phyloP scores from a whole-genome alignment of 2,113 vertebrate genomes.

The Vicugna pacos region DNA sequence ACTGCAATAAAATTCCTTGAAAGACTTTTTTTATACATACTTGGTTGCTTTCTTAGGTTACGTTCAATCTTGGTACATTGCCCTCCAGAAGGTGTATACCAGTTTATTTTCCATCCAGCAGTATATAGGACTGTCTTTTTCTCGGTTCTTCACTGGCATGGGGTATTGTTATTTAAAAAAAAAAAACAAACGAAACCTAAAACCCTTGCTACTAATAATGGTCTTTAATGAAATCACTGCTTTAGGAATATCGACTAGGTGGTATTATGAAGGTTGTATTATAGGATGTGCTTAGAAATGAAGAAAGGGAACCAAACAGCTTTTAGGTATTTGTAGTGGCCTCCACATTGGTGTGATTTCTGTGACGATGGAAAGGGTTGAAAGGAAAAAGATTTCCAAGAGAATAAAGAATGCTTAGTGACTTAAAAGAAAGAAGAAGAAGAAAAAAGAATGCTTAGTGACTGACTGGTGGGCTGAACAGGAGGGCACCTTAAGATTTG shows the following conservation, averaged over 20 bases:
- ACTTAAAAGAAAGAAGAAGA: not conserved
- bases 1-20: not conserved
- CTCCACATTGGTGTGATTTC: not conserved
- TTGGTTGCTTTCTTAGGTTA: conserved; percentile 29
- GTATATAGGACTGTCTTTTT: not conserved
- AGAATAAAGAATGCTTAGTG: not conserved
- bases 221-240: not conserved
- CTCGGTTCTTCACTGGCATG: not conserved
- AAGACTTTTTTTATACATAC: not conserved
- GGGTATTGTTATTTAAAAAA: not conserved
- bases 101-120: not conserved
- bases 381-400: not conserved
- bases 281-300: not conserved
- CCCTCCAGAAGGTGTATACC: not conserved
- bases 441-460: not conserved
- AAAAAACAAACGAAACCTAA: not conserved
- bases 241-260: not conserved
- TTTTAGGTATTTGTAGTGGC: not conserved
- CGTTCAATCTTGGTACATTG: not conserved
- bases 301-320: not conserved
- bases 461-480: not conserved
- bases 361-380: not conserved
- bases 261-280: not conserved
- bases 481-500: not conserved
- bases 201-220: not conserved